A percentile compares a stretch with the other conserved stretches of the same genome.
These are phyloP conservation scores for Phyllotreta striolata DNA, from an alignment of 2,888 invertebrate genomes.

Conservation along the genomic window DNA sequence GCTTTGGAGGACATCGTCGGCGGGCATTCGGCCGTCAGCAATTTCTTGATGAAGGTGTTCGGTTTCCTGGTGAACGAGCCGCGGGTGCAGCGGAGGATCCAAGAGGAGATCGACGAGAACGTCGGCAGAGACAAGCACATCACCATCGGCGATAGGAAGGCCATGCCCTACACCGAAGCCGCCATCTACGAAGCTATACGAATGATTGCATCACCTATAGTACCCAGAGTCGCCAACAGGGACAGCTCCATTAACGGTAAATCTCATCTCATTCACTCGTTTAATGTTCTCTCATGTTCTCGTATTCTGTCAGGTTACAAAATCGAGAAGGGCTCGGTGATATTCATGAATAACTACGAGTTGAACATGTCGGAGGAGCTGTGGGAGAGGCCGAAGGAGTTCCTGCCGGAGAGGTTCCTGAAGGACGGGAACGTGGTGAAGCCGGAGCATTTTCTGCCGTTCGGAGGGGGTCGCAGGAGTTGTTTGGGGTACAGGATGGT, in stretches of 20 bases:
- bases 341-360: slow-evolving; percentile 74
- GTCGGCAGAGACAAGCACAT: slow-evolving; percentile 51
- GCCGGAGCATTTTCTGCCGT: slow-evolving; percentile 72
- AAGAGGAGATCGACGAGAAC: slow-evolving; percentile 64
- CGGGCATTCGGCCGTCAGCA: slow-evolving; percentile 72
- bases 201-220: slow-evolving; percentile 71
- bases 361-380: slow-evolving; percentile 69
- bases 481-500: slow-evolving; percentile 76
- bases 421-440: slow-evolving; percentile 65
- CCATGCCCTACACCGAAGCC: slow-evolving; percentile 69
- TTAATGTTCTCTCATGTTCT: slow-evolving; percentile 17
- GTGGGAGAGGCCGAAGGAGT: slow-evolving; percentile 69
- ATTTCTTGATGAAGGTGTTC: slow-evolving; percentile 68
- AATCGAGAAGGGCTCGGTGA: slow-evolving; percentile 69
- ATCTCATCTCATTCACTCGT: no score
- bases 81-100: slow-evolving; percentile 65
- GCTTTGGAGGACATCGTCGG: slow-evolving; percentile 62
- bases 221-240: slow-evolving; percentile 72
- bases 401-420: slow-evolving; percentile 71
- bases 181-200: slow-evolving; percentile 70
- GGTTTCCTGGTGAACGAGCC: slow-evolving; percentile 65
- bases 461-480: slow-evolving; percentile 71
- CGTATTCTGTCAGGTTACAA: slow-evolving; percentile 63
- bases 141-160: slow-evolving; percentile 60
- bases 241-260: slow-evolving; percentile 70